A percentile compares a stretch with the other conserved stretches of the same genome.
Evolutionary conservation across 2,888 invertebrate species (phyloP).

Genomic region (Chrysolina americana): DNA sequence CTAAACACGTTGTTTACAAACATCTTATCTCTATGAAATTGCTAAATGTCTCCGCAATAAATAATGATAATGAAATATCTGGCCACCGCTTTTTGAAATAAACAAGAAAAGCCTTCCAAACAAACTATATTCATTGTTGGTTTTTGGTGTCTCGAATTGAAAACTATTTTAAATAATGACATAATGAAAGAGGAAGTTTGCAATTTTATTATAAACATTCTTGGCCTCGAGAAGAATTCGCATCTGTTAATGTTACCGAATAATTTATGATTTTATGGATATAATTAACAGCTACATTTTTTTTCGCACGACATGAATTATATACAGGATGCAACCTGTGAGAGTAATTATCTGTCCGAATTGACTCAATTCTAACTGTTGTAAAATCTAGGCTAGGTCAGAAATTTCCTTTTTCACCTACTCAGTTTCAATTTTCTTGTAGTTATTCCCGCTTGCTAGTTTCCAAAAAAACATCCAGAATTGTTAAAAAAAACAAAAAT

Average conservation of each 20-base stretch:
- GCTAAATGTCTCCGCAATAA: neutral
- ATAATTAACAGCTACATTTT: neutral
- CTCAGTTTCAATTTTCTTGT: too few relatives aligned
- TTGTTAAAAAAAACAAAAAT: too few relatives aligned
- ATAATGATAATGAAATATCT: neutral
- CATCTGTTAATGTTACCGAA: slow-evolving; percentile 6
- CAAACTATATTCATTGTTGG: neutral
- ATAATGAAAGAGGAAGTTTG: slow-evolving; percentile 18
- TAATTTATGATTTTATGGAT: neutral
- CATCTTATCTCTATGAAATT: neutral
- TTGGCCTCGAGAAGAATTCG: slow-evolving; percentile 11
- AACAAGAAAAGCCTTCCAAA: too few relatives aligned
- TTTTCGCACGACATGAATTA: neutral
- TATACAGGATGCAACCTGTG: too few relatives aligned
- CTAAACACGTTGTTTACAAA: too few relatives aligned
- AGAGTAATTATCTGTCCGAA: too few relatives aligned
- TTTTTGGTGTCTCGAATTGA: neutral
- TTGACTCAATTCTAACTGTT: too few relatives aligned
- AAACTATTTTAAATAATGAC: slow-evolving; percentile 17
- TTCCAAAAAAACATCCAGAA: too few relatives aligned
- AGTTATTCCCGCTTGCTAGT: too few relatives aligned
- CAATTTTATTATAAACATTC: slow-evolving; percentile 18
- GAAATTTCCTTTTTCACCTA: too few relatives aligned
- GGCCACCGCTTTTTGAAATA: too few relatives aligned
- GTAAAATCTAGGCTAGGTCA: too few relatives aligned